phyloP scores from a whole-genome alignment of 2,888 invertebrate species.

The Ephialtes manifestator region DNA sequence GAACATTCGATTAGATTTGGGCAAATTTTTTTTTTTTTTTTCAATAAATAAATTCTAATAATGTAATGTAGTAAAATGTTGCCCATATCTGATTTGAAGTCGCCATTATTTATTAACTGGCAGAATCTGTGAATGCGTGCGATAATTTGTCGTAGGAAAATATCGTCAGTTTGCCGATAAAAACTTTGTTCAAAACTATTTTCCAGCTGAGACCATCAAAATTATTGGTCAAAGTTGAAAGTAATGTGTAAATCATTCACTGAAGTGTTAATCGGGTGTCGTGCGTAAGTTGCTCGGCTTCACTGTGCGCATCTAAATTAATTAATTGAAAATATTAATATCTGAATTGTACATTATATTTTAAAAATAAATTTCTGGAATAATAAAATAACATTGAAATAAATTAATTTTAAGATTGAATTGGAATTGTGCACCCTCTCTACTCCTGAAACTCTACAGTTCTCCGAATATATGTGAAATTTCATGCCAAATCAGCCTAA shows the following conservation, averaged over 20 bases:
- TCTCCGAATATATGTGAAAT: no score
- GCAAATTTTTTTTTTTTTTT: not conserved
- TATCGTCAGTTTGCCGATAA: not conserved
- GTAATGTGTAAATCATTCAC: constrained; percentile 8
- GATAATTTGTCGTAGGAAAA: not conserved
- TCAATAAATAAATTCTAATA: not conserved
- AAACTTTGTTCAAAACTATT: not conserved
- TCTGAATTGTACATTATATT: constrained; percentile 32
- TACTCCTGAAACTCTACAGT: no score
- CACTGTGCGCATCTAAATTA: constrained; percentile 14
- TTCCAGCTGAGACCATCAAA: not conserved
- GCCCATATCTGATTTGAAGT: not conserved
- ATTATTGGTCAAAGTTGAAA: not conserved
- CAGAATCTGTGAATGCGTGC: no score
- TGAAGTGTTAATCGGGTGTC: not conserved
- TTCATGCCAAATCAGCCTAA: no score
- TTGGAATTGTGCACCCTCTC: no score
- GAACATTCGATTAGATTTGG: not conserved
- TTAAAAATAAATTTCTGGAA: constrained; percentile 12
- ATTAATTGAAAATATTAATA: not conserved
- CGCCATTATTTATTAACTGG: not conserved
- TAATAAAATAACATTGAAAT: not conserved
- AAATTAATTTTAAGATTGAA: not conserved
- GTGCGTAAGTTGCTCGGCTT: not conserved
- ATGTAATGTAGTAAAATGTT: not conserved